Base-by-base conservation (phyloP, 2,888 invertebrate species). In the Hydroisotoma schaefferi region DNA sequence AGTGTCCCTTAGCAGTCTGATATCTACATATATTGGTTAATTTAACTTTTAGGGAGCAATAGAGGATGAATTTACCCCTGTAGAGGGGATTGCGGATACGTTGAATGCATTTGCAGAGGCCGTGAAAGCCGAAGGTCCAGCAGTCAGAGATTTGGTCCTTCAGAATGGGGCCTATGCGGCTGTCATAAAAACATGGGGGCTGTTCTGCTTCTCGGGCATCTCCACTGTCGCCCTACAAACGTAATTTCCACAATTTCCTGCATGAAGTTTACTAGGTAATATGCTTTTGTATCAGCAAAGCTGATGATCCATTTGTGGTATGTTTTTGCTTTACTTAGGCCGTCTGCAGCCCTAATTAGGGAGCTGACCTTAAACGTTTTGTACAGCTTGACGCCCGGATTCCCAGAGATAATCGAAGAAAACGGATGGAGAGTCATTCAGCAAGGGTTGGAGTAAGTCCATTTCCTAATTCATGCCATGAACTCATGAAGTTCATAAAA, bases 401-500 rank as follows among this genome's bases (percentile, higher is more conserved):
- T 54, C 18, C 62, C 71, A 0, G 67, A 67, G 3, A 59, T 70
- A 15, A 55, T 71, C 8, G 65, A 69, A 52, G 54, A 61, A 2
- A 51, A 54, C 1, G 68, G 68, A 4, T 70, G 65, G 55, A 57
- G 59, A 10, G 70, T 71, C 55, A 52, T 71, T 20, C 8, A 47
- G 2, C 68, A 71, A 26, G 58, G 59, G 6, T 18, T 71, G 3
- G 66, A 68, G 71, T 71, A 61, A 51, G 57, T 58, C 18, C 12
- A 43, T 43, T 18, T 43, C 15, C 15, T 15, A 43, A 15, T 43
- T 8, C 18, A 43, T 10, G 33, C 33, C 33, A 10, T 33, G 8
- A 15, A 33, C 15, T 33, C 15, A 10, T 10, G 15, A 6, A 33
- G 15, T 10, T 10, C 15, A 33, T 33, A 10, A 10, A 6, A 33